Conservation (phyloP, 2,888 invertebrate genomes). For the Drosophila melanocephala region DNA sequence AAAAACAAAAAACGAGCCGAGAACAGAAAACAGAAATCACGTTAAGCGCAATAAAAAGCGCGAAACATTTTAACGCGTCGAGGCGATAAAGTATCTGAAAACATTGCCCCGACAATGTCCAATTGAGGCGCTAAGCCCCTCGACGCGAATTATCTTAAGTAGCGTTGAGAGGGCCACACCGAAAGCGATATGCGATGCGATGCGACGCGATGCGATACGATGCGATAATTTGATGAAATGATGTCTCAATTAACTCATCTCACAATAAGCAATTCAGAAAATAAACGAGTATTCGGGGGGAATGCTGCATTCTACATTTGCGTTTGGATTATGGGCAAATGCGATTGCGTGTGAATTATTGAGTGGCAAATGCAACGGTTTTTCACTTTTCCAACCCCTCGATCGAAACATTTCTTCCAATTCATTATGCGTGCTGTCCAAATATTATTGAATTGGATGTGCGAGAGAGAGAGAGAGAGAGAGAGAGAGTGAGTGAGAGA, state of each 20-base stretch:
- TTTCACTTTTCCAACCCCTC: constrained; percentile 52
- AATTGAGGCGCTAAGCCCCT: constrained; percentile 73
- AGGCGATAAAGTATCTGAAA: constrained; percentile 80
- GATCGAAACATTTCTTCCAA: constrained; percentile 57
- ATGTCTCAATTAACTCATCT: constrained; percentile 74
- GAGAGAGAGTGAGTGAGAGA: neutral
- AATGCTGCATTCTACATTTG: neutral
- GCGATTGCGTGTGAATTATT: constrained; percentile 69
- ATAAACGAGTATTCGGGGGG: neutral
- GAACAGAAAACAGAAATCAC: constrained; percentile 63
- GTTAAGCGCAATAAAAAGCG: constrained; percentile 81
- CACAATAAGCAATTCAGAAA: constrained; percentile 8
- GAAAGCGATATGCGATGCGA: constrained; percentile 44
- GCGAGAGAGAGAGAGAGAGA: neutral
- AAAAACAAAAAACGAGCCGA: neutral
- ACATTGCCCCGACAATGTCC: constrained; percentile 73
- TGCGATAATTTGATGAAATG: constrained; percentile 77
- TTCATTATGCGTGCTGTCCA: constrained; percentile 71
- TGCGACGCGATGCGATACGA: constrained; percentile 52
- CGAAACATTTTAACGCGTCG: constrained; percentile 79
- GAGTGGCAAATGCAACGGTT: constrained; percentile 40
- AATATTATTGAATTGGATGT: constrained; percentile 67
- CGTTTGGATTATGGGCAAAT: constrained; percentile 7
- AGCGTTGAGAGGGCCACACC: constrained; percentile 62
- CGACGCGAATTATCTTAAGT: constrained; percentile 76